Conservation (phyloP, 2,113 vertebrate genomes). For the Heterocephalus glaber region DNA sequence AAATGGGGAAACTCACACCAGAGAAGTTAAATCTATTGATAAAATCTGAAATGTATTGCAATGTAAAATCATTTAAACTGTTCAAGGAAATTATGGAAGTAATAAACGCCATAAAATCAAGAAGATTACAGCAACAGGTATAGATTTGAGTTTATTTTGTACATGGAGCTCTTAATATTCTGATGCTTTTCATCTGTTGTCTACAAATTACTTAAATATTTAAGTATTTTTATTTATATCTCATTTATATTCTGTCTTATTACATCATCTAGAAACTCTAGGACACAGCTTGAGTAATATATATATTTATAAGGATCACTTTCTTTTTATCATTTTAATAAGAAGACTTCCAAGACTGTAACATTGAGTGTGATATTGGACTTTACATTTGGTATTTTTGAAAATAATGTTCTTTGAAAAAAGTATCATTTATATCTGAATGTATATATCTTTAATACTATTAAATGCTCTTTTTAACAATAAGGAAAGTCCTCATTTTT, state of each 20-base stretch:
- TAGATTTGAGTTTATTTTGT: neutral
- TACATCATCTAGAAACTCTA: neutral
- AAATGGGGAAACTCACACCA: neutral
- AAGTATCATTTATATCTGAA: neutral
- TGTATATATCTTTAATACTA: neutral
- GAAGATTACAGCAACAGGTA: too few species aligned
- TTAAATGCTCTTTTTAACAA: neutral
- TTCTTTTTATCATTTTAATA: conserved; percentile 14
- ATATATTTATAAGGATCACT: neutral
- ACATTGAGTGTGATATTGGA: neutral
- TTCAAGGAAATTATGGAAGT: neutral
- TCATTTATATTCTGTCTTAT: neutral
- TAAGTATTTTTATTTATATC: neutral
- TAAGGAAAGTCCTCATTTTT: neutral
- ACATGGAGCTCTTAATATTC: neutral
- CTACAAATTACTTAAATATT: neutral
- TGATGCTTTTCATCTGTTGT: neutral
- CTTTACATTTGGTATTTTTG: neutral
- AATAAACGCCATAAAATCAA: neutral
- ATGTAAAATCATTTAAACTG: neutral
- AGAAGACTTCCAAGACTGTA: neutral
- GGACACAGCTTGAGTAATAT: neutral
- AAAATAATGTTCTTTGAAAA: neutral
- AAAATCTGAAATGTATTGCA: neutral
- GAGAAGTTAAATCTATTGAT: neutral